Evolutionary conservation across 2,113 vertebrate genomes (phyloP), one percentile per base, ranked within the genome.

Genomic region (Choloepus hoffmanni): DNA sequence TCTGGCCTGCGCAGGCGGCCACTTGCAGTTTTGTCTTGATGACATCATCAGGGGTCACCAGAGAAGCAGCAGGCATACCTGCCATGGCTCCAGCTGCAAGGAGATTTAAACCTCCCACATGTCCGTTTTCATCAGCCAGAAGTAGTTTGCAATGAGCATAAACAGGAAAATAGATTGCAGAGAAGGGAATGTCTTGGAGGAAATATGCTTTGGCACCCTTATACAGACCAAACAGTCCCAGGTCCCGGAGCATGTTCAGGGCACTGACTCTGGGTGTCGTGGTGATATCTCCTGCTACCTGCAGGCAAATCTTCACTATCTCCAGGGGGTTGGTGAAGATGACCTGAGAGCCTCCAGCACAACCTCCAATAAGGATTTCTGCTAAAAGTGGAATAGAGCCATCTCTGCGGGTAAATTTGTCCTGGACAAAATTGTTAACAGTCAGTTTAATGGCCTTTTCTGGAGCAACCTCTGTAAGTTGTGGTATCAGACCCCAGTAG

Each of bases 121-220:
- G 98, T 97, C 99, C 99, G 1, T 99, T 98, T 92, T 99, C 99
- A 97, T 99, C 99, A 55, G 99, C 98, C 45, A 99, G 70, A 36
- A 96, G 68, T 48, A 99, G 19, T 98, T 99, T 99, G 96, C 98
- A 99, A 92, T 99, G 99, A 95, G 99, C 99, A 85, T 99, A 99
- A 91, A 99, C 99, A 0, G 99, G 99, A 98, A 99, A 99, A 98
- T 99, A 99, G 98, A 99, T 99, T 81, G 99, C 99, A 65, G 99
- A 99, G 99, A 99, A 99, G 94, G 99, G 99, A 98, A 99, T 99
- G 98, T 99, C 99, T 98, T 99, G 99, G 97, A 99, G 99, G 98
- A 99, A 99, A 98, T 99, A 99, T 0, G 99, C 99, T 99, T 99
- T 99, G 97, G 99, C 99, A 98, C 99, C 99, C 99, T 99, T 99